Percentiles rank a stretch among this genome's conserved stretches.
Evolutionary conservation across 2,888 invertebrate genomes (phyloP).

Genomic region (Metopia argyrocephala): DNA sequence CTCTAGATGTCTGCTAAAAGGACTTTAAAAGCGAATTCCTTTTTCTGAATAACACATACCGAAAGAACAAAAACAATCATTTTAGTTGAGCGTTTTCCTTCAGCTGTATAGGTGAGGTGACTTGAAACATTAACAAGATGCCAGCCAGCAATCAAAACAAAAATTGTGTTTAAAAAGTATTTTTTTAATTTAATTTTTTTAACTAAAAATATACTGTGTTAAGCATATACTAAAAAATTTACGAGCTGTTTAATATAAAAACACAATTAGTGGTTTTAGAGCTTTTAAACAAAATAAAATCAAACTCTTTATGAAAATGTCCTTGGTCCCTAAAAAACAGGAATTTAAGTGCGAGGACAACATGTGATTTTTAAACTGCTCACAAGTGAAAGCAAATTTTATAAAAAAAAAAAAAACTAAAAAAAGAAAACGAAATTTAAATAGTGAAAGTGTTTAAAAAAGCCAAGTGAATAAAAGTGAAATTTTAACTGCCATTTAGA

Average conservation of each 20-base stretch:
- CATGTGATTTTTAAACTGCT: slow-evolving; percentile 34
- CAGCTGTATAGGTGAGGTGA: slow-evolving; percentile 31
- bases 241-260: too few relatives aligned
- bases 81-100: slow-evolving; percentile 53
- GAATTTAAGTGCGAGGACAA: slow-evolving; percentile 46
- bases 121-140: neutral
- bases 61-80: slow-evolving; percentile 49
- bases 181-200: neutral
- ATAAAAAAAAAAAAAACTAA: neutral
- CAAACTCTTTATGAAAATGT: too few relatives aligned
- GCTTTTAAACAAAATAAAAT: too few relatives aligned
- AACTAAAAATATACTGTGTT: slow-evolving; percentile 14
- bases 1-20: slow-evolving; percentile 15
- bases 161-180: slow-evolving; percentile 41
- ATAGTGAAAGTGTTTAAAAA: slow-evolving; percentile 3
- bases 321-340: slow-evolving; percentile 34
- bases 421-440: neutral
- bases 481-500: slow-evolving; percentile 31
- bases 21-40: slow-evolving; percentile 33
- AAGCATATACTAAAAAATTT: neutral
- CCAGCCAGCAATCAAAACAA: slow-evolving; percentile 40
- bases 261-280: too few relatives aligned
- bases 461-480: slow-evolving; percentile 2
- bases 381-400: slow-evolving; percentile 32
- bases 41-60: slow-evolving; percentile 37